Base-by-base conservation (phyloP, 2,888 invertebrate species). In the Oithona nana region DNA sequence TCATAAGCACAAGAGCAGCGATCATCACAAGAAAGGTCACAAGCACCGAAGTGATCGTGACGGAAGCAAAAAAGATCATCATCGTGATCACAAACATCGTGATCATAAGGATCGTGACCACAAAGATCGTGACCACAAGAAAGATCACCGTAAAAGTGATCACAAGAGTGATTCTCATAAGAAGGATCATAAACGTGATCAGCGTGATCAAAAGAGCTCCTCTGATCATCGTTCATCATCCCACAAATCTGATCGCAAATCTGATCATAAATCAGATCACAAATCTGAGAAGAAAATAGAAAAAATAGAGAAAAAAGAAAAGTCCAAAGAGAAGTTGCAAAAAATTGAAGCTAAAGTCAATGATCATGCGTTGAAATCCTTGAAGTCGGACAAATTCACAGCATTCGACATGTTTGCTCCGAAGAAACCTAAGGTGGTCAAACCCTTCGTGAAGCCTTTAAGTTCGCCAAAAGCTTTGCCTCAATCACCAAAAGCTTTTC, bases 281-380 rank as follows among this genome's bases (percentile, higher is more conserved):
- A 59, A 48, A 28, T 22, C 31, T 8, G 3, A n/a, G 2, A 59
- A 59, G 28, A 49, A 59, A 22, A 48, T 16, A 48, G 26, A 59
- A 22, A 59, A 59, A 48, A 8, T 29, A 48, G 57, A 57, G 28
- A 39, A 57, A 39, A 57, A 20, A 22, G 26, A 60, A 29, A 57
- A 58, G 51, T 26, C 50, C 3, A 30, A 51, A 26, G 26, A 59
- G 49, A 56, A 50, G 49, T n/a, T 54, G 58, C 28, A 48, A 48
- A 50, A 26, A 3, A 63, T 58, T 29, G 58, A 58, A 28, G 28
- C 50, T 28, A 63, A 58, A 50, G 58, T 58, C 28, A 63, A 58
- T 16, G 50, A 56, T 26, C 48, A 57, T 28, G 29, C 16, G 20
- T 29, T 28, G 16, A n/a, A n/a, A n/a, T n/a, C n/a, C n/a, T 20